Evolutionary conservation across 2,888 invertebrate species (phyloP).

Genomic region (Brachycybe producta): DNA sequence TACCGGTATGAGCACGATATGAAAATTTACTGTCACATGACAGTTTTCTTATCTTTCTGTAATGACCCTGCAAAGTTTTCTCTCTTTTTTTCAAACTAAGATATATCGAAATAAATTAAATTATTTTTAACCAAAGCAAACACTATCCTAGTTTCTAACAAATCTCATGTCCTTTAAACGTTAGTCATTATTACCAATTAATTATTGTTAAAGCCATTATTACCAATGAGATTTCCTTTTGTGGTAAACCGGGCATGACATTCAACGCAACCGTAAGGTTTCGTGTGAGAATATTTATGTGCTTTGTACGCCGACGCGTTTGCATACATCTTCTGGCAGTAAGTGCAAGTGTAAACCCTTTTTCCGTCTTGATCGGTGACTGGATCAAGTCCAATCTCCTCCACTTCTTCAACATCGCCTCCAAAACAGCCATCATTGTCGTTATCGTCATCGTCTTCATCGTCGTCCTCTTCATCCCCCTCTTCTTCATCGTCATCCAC

Average conservation of each 20-base stretch:
- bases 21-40: no score
- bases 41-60: no score
- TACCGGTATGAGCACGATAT: no score
- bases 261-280: constrained; percentile 24
- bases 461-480: not conserved
- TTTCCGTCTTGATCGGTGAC: constrained; percentile 14
- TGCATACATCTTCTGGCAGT: not conserved
- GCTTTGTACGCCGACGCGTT: not conserved
- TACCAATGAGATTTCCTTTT: constrained; percentile 23
- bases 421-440: constrained; percentile 1
- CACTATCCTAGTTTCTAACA: no score
- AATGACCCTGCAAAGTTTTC: no score
- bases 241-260: constrained; percentile 26
- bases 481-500: not conserved
- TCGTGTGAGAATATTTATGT: constrained; percentile 17
- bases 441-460: not conserved
- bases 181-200: no score
- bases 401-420: constrained; percentile 9
- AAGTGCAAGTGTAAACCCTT: not conserved
- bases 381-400: constrained; percentile 14
- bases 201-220: not conserved
- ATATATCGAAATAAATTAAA: no score
- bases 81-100: no score
- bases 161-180: no score
- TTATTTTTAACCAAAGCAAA: no score